Percentiles rank a stretch among this genome's conserved stretches.
phyloP scores from a whole-genome alignment of 1,140 invertebrate genomes.

The Scylla paramamosain region DNA sequence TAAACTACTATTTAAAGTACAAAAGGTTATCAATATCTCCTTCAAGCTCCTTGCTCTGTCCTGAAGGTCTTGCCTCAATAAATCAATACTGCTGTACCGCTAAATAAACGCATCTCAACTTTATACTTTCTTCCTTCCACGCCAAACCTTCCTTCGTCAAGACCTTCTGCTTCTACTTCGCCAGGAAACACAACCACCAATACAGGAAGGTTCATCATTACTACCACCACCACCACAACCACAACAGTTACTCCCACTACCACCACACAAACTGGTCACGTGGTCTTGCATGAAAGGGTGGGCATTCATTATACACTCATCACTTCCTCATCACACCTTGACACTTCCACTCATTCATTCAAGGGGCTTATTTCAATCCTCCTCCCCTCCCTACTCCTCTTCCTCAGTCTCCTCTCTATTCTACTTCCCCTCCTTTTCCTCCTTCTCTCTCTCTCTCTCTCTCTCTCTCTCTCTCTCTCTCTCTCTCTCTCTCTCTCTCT shows the following conservation, averaged over 20 bases:
- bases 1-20: no score
- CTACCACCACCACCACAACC: background rate
- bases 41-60: no score
- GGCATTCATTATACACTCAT: background rate
- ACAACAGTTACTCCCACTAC: background rate
- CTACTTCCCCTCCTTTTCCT: no score
- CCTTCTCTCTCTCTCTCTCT: background rate
- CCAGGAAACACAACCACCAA: background rate
- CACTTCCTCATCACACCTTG: background rate
- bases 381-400: no score
- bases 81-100: no score
- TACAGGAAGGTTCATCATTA: background rate
- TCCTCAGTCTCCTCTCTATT: no score
- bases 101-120: background rate
- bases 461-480: constrained; percentile 2
- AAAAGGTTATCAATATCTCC: no score
- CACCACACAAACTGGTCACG: background rate
- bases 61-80: no score
- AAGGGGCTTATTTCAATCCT: no score
- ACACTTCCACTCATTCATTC: no score
- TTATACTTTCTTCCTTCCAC: background rate
- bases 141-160: background rate
- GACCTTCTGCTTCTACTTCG: background rate
- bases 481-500: no score
- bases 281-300: background rate